Percentiles rank a stretch among this genome's conserved stretches.
These are phyloP conservation scores for Pogona vitticeps DNA, from an alignment of 2,113 vertebrate species.

Conservation along the genomic window DNA sequence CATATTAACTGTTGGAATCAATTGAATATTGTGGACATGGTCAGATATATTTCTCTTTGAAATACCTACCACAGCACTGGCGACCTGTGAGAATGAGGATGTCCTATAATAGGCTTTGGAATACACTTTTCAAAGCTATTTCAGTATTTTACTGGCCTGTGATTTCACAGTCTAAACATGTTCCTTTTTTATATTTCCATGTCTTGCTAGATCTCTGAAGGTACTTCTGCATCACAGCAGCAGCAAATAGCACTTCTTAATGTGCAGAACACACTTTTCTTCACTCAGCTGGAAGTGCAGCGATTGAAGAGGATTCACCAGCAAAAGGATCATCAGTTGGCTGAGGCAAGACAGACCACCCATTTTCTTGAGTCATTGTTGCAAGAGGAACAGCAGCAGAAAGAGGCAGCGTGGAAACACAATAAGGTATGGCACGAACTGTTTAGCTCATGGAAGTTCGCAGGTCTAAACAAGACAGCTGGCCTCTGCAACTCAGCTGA, in stretches of 20 bases:
- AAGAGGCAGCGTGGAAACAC: constrained; percentile 83
- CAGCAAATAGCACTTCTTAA: constrained; percentile 79
- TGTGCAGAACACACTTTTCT: constrained; percentile 86
- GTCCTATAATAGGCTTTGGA: neutral
- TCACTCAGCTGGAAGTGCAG: constrained; percentile 87
- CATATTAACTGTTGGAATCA: neutral
- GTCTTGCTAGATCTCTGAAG: constrained; percentile 64
- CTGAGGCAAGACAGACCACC: constrained; percentile 74
- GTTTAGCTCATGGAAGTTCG: neutral
- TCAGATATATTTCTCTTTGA: no score
- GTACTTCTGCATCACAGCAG: constrained; percentile 63
- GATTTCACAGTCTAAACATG: neutral
- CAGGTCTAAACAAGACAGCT: no score
- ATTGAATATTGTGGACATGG: neutral
- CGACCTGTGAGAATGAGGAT: neutral
- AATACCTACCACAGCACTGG: neutral
- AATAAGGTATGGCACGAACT: constrained; percentile 79
- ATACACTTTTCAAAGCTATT: neutral
- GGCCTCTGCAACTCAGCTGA: neutral
- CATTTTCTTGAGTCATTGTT: constrained; percentile 79
- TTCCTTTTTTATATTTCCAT: constrained; percentile 3
- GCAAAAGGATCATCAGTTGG: constrained; percentile 79
- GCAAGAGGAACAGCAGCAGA: constrained; percentile 79
- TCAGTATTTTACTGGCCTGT: neutral
- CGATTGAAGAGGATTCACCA: constrained; percentile 75